phyloP scores from a whole-genome alignment of 2,113 vertebrate species.

The Pelodiscus sinensis region DNA sequence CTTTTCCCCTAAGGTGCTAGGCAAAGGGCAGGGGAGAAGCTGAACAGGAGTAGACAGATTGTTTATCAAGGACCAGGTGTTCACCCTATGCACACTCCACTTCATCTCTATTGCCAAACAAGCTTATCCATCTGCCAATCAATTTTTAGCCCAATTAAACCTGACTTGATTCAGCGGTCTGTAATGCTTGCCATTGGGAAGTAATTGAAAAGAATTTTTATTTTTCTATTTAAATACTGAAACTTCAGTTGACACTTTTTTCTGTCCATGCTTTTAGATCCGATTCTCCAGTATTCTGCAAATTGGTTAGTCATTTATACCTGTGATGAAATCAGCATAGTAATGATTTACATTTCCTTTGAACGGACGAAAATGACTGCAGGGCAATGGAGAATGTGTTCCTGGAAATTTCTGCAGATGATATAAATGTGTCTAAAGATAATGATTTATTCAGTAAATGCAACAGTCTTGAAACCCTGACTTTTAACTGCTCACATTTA shows the following conservation, averaged over 20 bases:
- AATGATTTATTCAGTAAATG: neutral
- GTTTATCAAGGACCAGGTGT: neutral
- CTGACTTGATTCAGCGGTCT: neutral
- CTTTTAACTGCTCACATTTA: neutral
- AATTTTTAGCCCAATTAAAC: neutral
- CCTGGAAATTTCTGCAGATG: neutral
- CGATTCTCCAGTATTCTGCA: neutral
- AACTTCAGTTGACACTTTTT: neutral
- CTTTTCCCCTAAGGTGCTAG: neutral
- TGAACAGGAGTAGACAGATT: neutral
- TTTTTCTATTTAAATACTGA: neutral
- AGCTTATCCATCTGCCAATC: neutral
- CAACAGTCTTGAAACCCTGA: neutral
- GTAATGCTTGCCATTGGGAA: neutral
- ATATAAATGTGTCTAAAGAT: neutral
- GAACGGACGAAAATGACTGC: neutral
- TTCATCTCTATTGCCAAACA: neutral
- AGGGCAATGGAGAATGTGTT: fast-evolving
- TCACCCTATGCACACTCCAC: neutral
- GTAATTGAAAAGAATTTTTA: neutral
- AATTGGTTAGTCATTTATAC: neutral
- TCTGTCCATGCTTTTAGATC: neutral
- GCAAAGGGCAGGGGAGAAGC: neutral
- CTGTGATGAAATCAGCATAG: neutral
- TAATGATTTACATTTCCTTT: neutral